These are phyloP conservation scores for Echinarachnius parma DNA, from an alignment of 53 echinoderm and acorn worm genomes.

Conservation along the genomic window DNA sequence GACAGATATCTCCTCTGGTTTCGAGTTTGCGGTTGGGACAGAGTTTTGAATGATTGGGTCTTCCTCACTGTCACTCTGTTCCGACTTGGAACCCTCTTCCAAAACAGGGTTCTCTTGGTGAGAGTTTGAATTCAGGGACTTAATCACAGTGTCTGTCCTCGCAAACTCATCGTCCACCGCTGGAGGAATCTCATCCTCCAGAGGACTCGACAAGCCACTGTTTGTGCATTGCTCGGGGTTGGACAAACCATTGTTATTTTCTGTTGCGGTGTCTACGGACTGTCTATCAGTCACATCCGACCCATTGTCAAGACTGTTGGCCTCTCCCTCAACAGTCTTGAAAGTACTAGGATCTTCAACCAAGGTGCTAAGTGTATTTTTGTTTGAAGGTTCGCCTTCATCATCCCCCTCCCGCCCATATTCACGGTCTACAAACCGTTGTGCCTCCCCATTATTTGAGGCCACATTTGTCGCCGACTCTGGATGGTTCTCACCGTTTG, in stretches of 20 bases:
- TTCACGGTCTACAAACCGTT: conserved; percentile 6
- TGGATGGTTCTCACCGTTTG: conserved; percentile 21
- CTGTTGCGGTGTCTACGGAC: conserved; percentile 10
- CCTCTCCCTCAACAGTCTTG: conserved; percentile 18
- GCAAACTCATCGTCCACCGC: background rate
- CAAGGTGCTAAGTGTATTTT: conserved; percentile 23
- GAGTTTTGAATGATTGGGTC: background rate
- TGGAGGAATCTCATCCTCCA: background rate
- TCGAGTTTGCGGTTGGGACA: conserved; percentile 31
- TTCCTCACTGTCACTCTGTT: conserved; percentile 4
- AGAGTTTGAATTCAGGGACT: conserved; percentile 36
- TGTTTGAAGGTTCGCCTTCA: background rate
- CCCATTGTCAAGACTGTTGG: conserved; percentile 37
- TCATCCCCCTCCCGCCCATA: conserved; percentile 26
- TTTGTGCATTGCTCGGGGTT: conserved; percentile 1
- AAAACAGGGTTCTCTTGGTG: conserved; percentile 35
- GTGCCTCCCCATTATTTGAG: conserved; percentile 28
- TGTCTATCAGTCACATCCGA: conserved; percentile 7
- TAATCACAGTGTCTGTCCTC: conserved; percentile 25
- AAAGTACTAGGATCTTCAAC: conserved; percentile 30
- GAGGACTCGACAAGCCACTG: conserved; percentile 38
- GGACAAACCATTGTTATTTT: conserved; percentile 39
- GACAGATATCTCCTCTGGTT: conserved; percentile 32
- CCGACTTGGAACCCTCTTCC: conserved; percentile 13
- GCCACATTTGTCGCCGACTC: background rate